A percentile compares a stretch with the other conserved stretches of the same genome.
Evolutionary conservation across 2,888 invertebrate genomes (phyloP).

Genomic region (Hydrotaea diabolus): DNA sequence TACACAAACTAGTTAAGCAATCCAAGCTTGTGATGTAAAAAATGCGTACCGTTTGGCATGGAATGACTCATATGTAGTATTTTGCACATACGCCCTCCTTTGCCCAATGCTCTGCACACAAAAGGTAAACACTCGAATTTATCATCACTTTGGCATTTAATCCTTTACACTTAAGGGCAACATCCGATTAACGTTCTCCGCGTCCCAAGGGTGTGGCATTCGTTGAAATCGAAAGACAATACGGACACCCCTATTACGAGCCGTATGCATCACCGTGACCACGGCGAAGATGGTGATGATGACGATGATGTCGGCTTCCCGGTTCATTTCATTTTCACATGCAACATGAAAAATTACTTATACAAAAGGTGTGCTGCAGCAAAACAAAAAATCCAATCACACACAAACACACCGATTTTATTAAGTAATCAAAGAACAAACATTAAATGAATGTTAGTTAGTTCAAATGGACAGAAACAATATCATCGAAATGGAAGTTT

Average conservation of each 20-base stretch:
- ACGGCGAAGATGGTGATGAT: not conserved
- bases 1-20: too few relatives aligned
- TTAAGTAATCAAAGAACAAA: slow-evolving; percentile 28
- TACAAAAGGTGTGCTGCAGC: slow-evolving; percentile 36
- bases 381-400: not conserved
- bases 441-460: not conserved
- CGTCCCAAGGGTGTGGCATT: slow-evolving; percentile 7
- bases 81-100: too few relatives aligned
- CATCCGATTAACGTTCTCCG: slow-evolving; percentile 39
- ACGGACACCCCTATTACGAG: not conserved
- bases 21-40: too few relatives aligned
- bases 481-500: not conserved
- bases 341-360: slow-evolving; percentile 27
- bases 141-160: slow-evolving; percentile 11
- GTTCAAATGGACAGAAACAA: not conserved
- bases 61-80: too few relatives aligned
- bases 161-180: slow-evolving; percentile 37
- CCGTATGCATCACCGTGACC: not conserved
- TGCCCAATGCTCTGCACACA: not conserved
- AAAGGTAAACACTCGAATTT: slow-evolving; percentile 9
- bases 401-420: not conserved
- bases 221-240: slow-evolving; percentile 39
- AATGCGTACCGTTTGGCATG: too few relatives aligned
- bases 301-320: not conserved
- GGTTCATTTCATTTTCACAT: slow-evolving; percentile 39